Evolutionary conservation across 2,888 invertebrate species (phyloP), one percentile per base, ranked within the genome.

Genomic region (Philhelius pedissequus): DNA sequence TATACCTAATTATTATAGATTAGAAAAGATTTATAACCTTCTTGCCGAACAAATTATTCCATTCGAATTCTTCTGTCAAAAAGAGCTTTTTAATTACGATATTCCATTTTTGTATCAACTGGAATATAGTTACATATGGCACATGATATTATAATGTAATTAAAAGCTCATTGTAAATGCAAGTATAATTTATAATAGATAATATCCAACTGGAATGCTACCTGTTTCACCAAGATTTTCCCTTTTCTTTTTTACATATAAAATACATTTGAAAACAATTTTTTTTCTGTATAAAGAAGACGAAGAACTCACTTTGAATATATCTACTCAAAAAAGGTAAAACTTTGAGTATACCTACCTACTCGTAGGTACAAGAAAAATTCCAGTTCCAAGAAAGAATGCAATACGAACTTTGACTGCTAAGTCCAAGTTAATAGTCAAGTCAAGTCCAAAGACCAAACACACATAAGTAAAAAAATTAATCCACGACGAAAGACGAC

Each of bases 361-460:
- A n/a, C n/a, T 1, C 18, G 22, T 25, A 25, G 25, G 25, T 3
- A 40, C 22, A 40, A 60, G 4, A 9, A 38, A 40, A 60, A 22
- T 25, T 48, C 22, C 22, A 48, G 13, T 40, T 18, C 18, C 18
- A 6, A 48, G 48, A 48, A n/a, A 22, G 22, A 48, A 11, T 60
- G 38, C 25, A 32, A 30, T 20, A 54, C 54, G 54, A 56, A 35
- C 56, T 56, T 35, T 56, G 32, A 40, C 25, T 60, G 25, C 11
- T 11, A 40, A 60, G 25, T 60, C 25, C 13, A 40, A 56, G 0
- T 15, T 22, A 40, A 60, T 40, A 20, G 43, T 62, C 32, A 56
- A 69, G 27, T 35, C 48, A 56, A 62, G 64, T 48, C 60, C 69
- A 74, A 62, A 62, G 60, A 62, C 30, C 38, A 70, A 68, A 62